Evolutionary conservation across 92 coral and sea anemone species (phyloP).

Genomic region (Pocillopora grandis): DNA sequence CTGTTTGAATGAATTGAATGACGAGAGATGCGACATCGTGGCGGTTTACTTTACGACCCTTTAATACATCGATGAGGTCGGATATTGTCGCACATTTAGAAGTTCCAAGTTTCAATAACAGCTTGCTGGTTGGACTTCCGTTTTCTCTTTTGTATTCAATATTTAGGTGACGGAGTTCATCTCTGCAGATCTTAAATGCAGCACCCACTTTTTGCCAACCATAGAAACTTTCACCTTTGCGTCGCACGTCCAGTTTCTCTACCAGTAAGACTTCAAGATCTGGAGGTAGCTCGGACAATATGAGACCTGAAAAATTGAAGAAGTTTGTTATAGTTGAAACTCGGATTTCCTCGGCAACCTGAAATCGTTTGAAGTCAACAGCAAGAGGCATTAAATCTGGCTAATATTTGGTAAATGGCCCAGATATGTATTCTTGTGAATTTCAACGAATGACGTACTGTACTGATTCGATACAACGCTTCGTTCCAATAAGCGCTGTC

Average conservation of each 20-base stretch:
- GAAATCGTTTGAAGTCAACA: too few species aligned
- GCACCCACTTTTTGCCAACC: slow-evolving; percentile 37
- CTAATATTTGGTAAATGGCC: too few species aligned
- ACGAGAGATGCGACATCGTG: not conserved
- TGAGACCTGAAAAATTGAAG: not conserved
- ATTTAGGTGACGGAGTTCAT: slow-evolving; percentile 9
- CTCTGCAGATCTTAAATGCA: not conserved
- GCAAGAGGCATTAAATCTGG: too few species aligned
- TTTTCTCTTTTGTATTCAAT: slow-evolving; percentile 31
- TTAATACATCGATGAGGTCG: slow-evolving; percentile 16
- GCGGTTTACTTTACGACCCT: not conserved
- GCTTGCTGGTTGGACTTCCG: slow-evolving; percentile 32
- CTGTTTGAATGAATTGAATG: not conserved
- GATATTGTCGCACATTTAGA: not conserved
- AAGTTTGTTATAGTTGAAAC: not conserved
- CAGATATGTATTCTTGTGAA: too few species aligned
- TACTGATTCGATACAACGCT: too few species aligned
- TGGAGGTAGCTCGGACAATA: slow-evolving; percentile 5
- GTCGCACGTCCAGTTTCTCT: slow-evolving; percentile 3
- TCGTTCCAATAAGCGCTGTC: too few species aligned
- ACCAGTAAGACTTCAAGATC: slow-evolving; percentile 1
- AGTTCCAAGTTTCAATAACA: slow-evolving; percentile 7
- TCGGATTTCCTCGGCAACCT: not conserved
- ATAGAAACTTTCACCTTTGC: not conserved
- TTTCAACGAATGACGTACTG: too few species aligned